Percentiles rank a stretch among this genome's conserved stretches.
Evolutionary conservation across 2,888 invertebrate species (phyloP).

Genomic region (Acrobasis repandana): DNA sequence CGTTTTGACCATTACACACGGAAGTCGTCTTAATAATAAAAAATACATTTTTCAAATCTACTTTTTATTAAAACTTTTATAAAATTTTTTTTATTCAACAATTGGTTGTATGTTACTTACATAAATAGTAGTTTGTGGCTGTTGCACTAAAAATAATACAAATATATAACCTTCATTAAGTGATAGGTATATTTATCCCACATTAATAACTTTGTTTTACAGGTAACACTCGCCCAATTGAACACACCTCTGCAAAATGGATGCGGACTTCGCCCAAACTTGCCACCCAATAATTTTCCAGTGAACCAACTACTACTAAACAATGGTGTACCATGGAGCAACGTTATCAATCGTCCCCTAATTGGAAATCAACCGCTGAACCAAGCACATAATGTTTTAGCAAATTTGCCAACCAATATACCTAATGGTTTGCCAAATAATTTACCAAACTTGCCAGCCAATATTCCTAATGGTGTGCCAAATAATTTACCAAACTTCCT

Average conservation of each 20-base stretch:
- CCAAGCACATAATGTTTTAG: neutral
- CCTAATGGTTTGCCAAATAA: conserved; percentile 13
- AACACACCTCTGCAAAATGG: conserved; percentile 18
- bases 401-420: neutral
- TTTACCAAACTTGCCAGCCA: no score
- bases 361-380: neutral
- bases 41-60: no score
- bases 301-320: neutral
- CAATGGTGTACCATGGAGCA: conserved; percentile 4
- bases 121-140: no score
- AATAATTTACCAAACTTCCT: conserved; percentile 6
- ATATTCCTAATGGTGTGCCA: neutral
- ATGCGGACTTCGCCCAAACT: conserved; percentile 21
- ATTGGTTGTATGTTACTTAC: no score
- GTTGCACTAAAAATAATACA: no score
- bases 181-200: no score
- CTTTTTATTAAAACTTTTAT: no score
- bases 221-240: conserved; percentile 41
- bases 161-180: no score
- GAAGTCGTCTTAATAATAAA: no score
- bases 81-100: no score
- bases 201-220: conserved; percentile 34
- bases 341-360: conserved; percentile 1
- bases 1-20: no score
- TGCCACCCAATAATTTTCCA: conserved; percentile 1